Evolutionary conservation across 2,797 vertebrate species (phyloP).

Genomic region (Caiman crocodilus): DNA sequence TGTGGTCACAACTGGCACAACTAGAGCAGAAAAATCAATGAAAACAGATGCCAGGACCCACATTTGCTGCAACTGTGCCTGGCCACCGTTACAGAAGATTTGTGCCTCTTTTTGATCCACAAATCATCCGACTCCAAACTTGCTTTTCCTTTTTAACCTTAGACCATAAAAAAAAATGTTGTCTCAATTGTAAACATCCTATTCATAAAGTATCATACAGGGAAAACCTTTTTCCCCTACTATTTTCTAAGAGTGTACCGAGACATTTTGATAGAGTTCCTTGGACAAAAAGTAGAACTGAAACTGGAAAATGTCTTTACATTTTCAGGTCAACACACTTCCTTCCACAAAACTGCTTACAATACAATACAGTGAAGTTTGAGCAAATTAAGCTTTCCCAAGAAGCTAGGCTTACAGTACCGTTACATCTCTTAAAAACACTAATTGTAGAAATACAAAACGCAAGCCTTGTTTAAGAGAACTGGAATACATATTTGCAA

Average conservation of each 20-base stretch:
- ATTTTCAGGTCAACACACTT: background rate
- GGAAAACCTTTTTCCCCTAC: background rate
- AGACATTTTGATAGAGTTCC: background rate
- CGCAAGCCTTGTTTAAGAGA: background rate
- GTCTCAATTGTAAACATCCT: background rate
- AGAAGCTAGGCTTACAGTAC: background rate
- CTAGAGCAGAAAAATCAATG: slow-evolving; percentile 70
- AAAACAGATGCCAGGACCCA: slow-evolving; percentile 59
- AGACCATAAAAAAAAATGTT: background rate
- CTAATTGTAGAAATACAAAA: background rate
- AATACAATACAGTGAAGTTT: background rate
- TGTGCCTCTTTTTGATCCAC: background rate
- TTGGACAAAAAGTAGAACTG: rapidly evolving
- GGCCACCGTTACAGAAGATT: background rate
- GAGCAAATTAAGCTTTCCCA: background rate
- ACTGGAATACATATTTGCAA: background rate
- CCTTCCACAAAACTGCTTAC: background rate
- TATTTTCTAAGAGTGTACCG: background rate
- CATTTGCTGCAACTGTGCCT: slow-evolving; percentile 21
- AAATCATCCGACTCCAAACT: background rate
- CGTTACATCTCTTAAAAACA: background rate
- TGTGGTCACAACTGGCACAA: slow-evolving; percentile 15
- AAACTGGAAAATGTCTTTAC: background rate
- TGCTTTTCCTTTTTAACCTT: background rate
- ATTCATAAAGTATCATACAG: rapidly evolving